Conservation (phyloP, 2,797 vertebrate genomes). For the Threskiornis aethiopicus region DNA sequence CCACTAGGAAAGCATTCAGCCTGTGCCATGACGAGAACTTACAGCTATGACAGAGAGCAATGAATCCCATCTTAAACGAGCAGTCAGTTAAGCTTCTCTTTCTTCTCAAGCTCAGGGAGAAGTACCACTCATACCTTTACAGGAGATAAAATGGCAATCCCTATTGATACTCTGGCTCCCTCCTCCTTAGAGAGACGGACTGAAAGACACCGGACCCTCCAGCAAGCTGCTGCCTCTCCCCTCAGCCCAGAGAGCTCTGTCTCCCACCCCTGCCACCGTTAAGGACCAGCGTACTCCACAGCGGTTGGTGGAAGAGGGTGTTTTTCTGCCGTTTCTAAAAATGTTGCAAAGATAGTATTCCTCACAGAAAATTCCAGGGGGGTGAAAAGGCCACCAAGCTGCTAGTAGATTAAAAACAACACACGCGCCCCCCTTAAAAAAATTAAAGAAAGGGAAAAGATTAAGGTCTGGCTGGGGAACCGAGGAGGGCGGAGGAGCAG, state of each 20-base stretch:
- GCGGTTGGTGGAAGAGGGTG: background rate
- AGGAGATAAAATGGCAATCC: background rate
- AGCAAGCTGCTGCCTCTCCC: background rate
- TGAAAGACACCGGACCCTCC: background rate
- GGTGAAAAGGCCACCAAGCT: background rate
- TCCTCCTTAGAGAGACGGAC: background rate
- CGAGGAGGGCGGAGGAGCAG: background rate
- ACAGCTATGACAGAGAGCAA: background rate
- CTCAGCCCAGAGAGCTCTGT: background rate
- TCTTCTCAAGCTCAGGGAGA: background rate
- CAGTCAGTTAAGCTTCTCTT: background rate
- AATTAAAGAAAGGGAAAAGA: background rate
- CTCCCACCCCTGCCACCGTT: background rate
- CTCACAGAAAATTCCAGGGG: background rate
- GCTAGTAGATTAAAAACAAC: background rate
- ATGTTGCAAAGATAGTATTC: background rate
- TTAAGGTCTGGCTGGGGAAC: background rate
- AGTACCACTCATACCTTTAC: background rate
- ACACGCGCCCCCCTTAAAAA: background rate
- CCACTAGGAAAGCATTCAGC: background rate
- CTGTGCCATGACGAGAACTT: background rate
- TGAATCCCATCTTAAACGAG: background rate
- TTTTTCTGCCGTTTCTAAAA: background rate
- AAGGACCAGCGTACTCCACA: background rate
- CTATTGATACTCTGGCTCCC: background rate